Conservation (phyloP, 2,797 vertebrate genomes). For the Champsocephalus gunnari region DNA sequence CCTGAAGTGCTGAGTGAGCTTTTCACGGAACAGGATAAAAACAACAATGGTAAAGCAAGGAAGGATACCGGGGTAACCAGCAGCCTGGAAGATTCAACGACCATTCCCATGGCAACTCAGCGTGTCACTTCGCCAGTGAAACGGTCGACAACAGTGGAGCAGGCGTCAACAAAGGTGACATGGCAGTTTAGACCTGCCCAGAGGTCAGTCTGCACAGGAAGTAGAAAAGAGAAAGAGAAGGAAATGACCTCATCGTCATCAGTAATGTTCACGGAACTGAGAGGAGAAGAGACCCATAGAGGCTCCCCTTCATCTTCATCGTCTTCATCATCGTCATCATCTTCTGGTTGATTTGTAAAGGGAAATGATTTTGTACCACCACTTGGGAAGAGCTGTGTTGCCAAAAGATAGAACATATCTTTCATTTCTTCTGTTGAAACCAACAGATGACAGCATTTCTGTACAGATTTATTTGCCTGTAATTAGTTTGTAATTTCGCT, state of each 20-base stretch:
- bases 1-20: constrained; percentile 75
- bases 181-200: constrained; percentile 83
- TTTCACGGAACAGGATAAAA: constrained; percentile 61
- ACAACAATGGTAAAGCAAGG: constrained; percentile 17
- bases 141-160: constrained; percentile 25
- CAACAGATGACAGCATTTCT: constrained; percentile 17
- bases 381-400: constrained; percentile 17
- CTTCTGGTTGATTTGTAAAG: constrained; percentile 67
- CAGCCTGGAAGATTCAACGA: constrained; percentile 21
- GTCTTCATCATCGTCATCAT: constrained; percentile 76
- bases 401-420: constrained; percentile 43
- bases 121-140: constrained; percentile 16
- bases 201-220: constrained; percentile 81
- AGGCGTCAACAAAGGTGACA: constrained; percentile 72
- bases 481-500: constrained; percentile 28
- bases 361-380: not conserved
- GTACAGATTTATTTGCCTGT: constrained; percentile 40
- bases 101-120: constrained; percentile 39
- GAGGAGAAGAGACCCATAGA: constrained; percentile 32
- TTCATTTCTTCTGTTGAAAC: constrained; percentile 25
- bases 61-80: constrained; percentile 24
- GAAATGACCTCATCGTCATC: constrained; percentile 54
- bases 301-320: constrained; percentile 73
- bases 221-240: constrained; percentile 73
- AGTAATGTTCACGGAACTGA: constrained; percentile 52